Evolutionary conservation across 2,797 vertebrate species (phyloP).

Genomic region (Hozukius guyotensis): DNA sequence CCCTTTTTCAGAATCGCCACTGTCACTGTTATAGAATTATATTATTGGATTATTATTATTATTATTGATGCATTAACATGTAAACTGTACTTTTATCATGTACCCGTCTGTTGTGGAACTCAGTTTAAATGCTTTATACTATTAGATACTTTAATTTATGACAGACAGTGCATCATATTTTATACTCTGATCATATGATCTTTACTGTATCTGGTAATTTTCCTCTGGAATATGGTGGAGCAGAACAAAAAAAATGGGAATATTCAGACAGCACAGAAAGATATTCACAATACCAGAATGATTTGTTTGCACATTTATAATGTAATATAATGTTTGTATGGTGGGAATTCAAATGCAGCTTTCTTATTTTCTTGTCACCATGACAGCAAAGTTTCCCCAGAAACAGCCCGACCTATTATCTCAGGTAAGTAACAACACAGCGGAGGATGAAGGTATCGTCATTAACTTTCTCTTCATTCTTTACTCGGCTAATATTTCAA

Average conservation of each 20-base stretch:
- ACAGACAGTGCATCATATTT: no score
- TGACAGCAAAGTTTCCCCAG: slow-evolving; percentile 13
- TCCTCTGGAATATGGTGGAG: no score
- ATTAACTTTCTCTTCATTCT: neutral
- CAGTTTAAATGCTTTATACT: no score
- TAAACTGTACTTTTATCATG: no score
- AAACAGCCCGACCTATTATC: neutral
- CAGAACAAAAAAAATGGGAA: neutral
- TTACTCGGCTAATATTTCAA: neutral
- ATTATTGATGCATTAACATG: no score
- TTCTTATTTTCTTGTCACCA: slow-evolving; percentile 29
- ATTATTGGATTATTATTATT: no score
- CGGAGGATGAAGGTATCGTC: neutral
- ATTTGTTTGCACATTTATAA: neutral
- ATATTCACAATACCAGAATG: neutral
- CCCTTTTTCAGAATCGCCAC: no score
- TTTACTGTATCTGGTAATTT: no score
- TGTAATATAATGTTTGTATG: neutral
- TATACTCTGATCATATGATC: no score
- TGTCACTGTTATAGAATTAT: no score
- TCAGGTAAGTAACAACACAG: slow-evolving; percentile 14
- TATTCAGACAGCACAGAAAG: neutral
- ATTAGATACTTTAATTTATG: no score
- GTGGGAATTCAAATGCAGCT: neutral
- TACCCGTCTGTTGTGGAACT: no score